Evolutionary conservation across 2,113 vertebrate genomes (phyloP), one percentile per base, ranked within the genome.

Genomic region (Lates calcarifer): DNA sequence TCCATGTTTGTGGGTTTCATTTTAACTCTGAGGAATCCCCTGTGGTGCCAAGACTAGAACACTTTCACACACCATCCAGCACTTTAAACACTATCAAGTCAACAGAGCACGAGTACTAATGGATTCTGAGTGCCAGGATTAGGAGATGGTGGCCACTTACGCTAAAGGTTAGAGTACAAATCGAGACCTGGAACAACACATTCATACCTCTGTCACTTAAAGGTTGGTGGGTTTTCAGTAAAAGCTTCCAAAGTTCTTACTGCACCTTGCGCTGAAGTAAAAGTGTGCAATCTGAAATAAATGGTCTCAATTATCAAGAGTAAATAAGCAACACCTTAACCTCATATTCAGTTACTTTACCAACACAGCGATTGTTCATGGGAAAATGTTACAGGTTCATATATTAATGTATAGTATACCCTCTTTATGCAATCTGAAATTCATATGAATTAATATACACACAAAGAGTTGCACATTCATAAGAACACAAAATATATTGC

Each of bases 41-140:
- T 67, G 64, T 67, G 41, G 43, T 53, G 31, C 29, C 6, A 31
- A 51, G 45, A 29, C 17, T 10, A 18, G 13, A 57, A 29, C 28
- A 17, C 41, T 20, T n/a, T n/a, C n/a, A n/a, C n/a, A n/a, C n/a
- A 43, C 35, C 51, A 55, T 17, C 10, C 28, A 70, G 26, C 39
- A 35, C 8, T 53, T 47, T 61, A 43, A 66, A 71, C 26, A 15
- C 3, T 11, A 13, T 64, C 13, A 35, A 18, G 41, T 53, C 43
- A 77, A 4, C 11, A 15, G 3, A 26, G 18, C 6, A 41, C 47
- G 74, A 24, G 3, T 65, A 66, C 6, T 39, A 26, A 64, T 47
- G 18, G 24, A 28, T 63, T 61, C 37, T 65, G 45, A 77, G 37
- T 61, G 29, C 65, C 26, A 47, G 18, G 35, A 72, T 65, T 17